Conservation (phyloP, 1,140 invertebrate species). For the Heliothis subflexa region DNA sequence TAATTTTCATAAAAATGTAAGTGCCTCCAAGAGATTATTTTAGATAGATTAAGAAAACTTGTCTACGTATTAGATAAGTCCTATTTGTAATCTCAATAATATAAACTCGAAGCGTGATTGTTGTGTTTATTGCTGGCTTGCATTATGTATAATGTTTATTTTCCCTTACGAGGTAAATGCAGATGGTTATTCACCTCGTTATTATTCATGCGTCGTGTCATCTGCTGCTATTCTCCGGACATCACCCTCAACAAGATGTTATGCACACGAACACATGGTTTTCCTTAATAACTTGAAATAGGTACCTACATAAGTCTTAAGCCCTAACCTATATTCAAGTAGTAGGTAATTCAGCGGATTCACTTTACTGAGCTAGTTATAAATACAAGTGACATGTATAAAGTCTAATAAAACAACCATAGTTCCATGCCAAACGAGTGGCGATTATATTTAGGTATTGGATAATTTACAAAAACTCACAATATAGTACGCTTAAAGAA, state of each 20-base stretch:
- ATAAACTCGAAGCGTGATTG: constrained; percentile 38
- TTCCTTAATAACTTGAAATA: not conserved
- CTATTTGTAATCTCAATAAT: constrained; percentile 52
- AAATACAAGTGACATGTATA: not conserved
- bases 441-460: constrained; percentile 6
- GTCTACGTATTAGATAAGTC: constrained; percentile 3
- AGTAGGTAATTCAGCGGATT: too few relatives aligned
- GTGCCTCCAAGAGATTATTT: constrained; percentile 42
- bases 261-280: not conserved
- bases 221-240: constrained; percentile 25
- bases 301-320: too few relatives aligned
- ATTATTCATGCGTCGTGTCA: constrained; percentile 24
- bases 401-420: not conserved
- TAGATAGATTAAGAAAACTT: constrained; percentile 26
- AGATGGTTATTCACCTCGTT: constrained; percentile 16
- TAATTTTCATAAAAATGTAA: constrained; percentile 6
- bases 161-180: constrained; percentile 26
- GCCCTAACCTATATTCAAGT: too few relatives aligned
- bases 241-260: constrained; percentile 14
- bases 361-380: too few relatives aligned
- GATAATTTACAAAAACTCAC: constrained; percentile 27
- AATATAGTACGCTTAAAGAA: not conserved
- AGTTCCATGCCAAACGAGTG: not conserved
- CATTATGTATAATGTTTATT: constrained; percentile 28
- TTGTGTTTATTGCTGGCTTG: constrained; percentile 26